These are phyloP conservation scores for Drosophila pseudotalamancana DNA, from an alignment of 2,888 invertebrate genomes.

Conservation along the genomic window DNA sequence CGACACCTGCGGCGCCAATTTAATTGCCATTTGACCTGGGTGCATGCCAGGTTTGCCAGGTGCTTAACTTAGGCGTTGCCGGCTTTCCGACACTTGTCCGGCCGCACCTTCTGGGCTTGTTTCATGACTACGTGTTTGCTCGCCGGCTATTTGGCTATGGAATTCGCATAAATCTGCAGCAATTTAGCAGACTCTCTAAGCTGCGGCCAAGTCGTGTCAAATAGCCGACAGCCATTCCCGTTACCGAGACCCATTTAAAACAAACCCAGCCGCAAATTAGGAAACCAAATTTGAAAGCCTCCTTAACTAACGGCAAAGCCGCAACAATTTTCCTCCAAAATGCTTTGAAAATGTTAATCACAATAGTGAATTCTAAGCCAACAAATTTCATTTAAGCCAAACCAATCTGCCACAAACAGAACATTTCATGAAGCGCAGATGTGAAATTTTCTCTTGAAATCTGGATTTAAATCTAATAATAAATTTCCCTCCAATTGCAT, in stretches of 20 bases:
- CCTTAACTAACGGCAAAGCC: constrained; percentile 1
- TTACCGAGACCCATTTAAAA: constrained; percentile 2
- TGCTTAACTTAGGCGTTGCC: constrained; percentile 8
- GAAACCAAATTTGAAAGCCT: constrained; percentile 16
- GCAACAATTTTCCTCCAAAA: neutral
- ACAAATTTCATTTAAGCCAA: neutral
- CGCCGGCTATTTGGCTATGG: constrained; percentile 34
- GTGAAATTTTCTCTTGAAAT: too few species aligned
- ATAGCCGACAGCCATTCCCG: constrained; percentile 32
- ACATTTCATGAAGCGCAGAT: neutral
- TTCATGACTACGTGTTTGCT: constrained; percentile 51
- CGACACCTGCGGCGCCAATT: constrained; percentile 65
- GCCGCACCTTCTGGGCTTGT: constrained; percentile 60
- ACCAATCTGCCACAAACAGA: neutral
- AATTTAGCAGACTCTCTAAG: constrained; percentile 53
- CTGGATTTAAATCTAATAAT: too few species aligned
- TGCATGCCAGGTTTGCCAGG: constrained; percentile 10
- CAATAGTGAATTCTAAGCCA: neutral
- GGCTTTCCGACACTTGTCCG: constrained; percentile 50
- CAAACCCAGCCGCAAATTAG: constrained; percentile 26
- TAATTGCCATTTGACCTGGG: constrained; percentile 65
- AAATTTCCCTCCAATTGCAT: too few species aligned
- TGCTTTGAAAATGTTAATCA: neutral
- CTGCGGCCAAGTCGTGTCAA: constrained; percentile 15
- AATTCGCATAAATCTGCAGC: constrained; percentile 53